phyloP scores from a whole-genome alignment of 2,797 vertebrate genomes.

The Enteromius viviparus region DNA sequence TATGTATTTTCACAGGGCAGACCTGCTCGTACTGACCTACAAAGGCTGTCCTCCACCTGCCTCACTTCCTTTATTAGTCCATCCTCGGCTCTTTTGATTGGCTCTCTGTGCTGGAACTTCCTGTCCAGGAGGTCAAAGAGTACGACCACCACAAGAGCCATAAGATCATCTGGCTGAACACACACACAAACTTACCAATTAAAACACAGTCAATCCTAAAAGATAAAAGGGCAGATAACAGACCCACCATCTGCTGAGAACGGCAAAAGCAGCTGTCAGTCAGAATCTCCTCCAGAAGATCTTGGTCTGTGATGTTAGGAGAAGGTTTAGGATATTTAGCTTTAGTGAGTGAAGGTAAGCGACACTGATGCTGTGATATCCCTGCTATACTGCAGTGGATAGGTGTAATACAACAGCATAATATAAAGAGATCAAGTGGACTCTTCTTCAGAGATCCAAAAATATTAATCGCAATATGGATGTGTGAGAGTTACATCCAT shows the following conservation, averaged over 20 bases:
- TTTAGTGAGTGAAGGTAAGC: not conserved
- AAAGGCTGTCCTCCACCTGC: constrained; percentile 80
- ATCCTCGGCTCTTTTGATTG: constrained; percentile 64
- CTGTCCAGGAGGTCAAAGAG: constrained; percentile 90
- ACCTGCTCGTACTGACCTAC: constrained; percentile 73
- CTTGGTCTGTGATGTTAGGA: constrained; percentile 81
- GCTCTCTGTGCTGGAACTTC: constrained; percentile 78
- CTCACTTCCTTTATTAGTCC: constrained; percentile 79
- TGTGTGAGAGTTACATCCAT: constrained; percentile 10
- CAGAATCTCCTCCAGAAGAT: constrained; percentile 87
- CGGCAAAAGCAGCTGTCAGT: constrained; percentile 83
- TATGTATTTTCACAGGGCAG: not conserved
- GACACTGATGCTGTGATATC: not conserved
- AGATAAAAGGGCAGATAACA: not conserved
- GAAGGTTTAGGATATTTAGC: not conserved
- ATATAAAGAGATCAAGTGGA: not conserved
- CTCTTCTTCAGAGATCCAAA: not conserved
- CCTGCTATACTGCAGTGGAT: not conserved
- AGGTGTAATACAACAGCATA: not conserved
- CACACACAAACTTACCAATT: constrained; percentile 34
- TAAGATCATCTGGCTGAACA: constrained; percentile 81
- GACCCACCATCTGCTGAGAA: constrained; percentile 84
- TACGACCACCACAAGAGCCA: constrained; percentile 91
- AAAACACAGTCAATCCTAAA: constrained; percentile 19
- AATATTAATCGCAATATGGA: not conserved